These are phyloP conservation scores for Potamarius usumacintae DNA, from an alignment of 2,113 vertebrate species.

Conservation along the genomic window DNA sequence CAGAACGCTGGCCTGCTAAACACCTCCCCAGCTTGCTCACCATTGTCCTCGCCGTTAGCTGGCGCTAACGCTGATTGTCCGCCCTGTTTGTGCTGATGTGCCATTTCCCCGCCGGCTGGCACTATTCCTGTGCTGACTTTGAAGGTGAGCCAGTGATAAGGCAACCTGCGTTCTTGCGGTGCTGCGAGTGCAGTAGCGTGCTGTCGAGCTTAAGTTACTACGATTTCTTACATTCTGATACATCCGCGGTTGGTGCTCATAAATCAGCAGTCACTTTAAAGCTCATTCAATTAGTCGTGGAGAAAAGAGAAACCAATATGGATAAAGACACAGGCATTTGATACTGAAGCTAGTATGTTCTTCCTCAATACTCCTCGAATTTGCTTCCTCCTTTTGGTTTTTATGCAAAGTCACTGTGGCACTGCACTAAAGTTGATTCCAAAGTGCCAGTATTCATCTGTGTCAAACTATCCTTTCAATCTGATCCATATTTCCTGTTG, in stretches of 20 bases:
- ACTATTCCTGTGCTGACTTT: constrained; percentile 41
- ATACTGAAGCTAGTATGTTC: background rate
- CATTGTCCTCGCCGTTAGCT: constrained; percentile 38
- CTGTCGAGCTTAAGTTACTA: constrained; percentile 7
- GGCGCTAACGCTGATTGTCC: constrained; percentile 44
- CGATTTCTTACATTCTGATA: background rate
- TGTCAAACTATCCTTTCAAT: constrained; percentile 4
- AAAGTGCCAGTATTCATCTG: constrained; percentile 1
- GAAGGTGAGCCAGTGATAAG: constrained; percentile 42
- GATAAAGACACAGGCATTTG: background rate
- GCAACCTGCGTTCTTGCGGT: constrained; percentile 1
- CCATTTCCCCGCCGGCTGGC: constrained; percentile 46
- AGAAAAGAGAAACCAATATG: background rate
- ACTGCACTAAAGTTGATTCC: background rate
- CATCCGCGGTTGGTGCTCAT: background rate
- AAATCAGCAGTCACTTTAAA: background rate
- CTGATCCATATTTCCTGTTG: constrained; percentile 15
- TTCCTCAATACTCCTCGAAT: background rate
- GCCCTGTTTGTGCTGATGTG: constrained; percentile 53
- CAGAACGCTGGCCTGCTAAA: constrained; percentile 42
- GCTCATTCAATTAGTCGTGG: background rate
- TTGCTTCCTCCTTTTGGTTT: background rate
- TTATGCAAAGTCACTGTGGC: background rate
- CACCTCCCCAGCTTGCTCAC: constrained; percentile 33
- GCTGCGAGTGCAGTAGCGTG: constrained; percentile 18